Percentiles rank a stretch among this genome's conserved stretches.
These are phyloP conservation scores for Cetonia aurata DNA, from an alignment of 2,888 invertebrate species.

Conservation along the genomic window DNA sequence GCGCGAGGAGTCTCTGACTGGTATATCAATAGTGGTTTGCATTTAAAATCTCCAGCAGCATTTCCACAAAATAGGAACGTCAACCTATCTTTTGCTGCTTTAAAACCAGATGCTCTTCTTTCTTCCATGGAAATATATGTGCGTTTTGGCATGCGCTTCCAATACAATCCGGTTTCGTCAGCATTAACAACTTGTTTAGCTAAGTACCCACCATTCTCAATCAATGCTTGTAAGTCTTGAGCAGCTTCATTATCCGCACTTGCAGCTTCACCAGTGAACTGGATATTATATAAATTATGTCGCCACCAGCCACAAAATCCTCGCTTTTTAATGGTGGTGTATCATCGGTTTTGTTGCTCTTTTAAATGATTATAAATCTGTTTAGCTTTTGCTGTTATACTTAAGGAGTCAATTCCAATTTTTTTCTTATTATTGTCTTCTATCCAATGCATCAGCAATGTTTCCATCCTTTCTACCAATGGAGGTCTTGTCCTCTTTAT, in stretches of 20 bases:
- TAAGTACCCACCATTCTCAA: too few species aligned
- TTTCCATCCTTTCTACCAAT: conserved; percentile 28
- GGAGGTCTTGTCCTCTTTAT: conserved; percentile 9
- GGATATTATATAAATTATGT: conserved; percentile 15
- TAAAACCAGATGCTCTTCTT: background rate
- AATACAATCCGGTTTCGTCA: conserved; percentile 7
- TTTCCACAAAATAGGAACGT: conserved; percentile 12
- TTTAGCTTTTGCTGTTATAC: too few species aligned
- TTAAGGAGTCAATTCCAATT: too few species aligned
- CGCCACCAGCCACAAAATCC: conserved; percentile 6
- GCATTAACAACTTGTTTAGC: conserved; percentile 19
- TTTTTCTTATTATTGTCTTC: conserved; percentile 26
- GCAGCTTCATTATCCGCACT: conserved; percentile 15
- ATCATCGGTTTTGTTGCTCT: conserved; percentile 9
- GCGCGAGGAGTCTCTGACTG: conserved; percentile 1
- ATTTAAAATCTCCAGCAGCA: conserved; percentile 22
- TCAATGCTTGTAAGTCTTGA: conserved; percentile 6
- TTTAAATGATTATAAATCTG: too few species aligned
- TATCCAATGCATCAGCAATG: too few species aligned
- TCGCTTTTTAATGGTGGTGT: conserved; percentile 17
- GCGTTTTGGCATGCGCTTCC: conserved; percentile 10
- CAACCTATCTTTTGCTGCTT: too few species aligned
- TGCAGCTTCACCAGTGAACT: conserved; percentile 9
- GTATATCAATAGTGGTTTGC: conserved; percentile 20
- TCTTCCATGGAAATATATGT: background rate